phyloP scores from a whole-genome alignment of 2,797 vertebrate genomes.

The Anabacerthia variegaticeps region DNA sequence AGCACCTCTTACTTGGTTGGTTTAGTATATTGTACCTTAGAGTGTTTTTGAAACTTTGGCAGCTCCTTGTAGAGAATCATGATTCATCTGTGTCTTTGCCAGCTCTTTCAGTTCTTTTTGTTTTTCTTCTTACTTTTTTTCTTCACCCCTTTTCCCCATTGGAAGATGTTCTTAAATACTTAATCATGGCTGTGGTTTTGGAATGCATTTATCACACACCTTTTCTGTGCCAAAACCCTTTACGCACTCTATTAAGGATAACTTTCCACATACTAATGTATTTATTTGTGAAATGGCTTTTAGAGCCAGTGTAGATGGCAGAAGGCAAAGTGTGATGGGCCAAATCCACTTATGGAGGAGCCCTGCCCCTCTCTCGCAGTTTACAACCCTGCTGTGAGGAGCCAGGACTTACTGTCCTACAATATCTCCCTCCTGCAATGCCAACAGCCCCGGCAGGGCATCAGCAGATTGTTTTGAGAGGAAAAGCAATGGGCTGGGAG shows the following conservation, averaged over 20 bases:
- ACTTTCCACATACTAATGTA: slow-evolving; percentile 58
- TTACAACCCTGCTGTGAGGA: not conserved
- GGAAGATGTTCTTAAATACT: slow-evolving; percentile 72
- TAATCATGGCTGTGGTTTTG: slow-evolving; percentile 68
- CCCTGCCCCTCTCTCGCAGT: not conserved
- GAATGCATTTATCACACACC: slow-evolving; percentile 71
- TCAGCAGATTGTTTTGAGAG: rapidly evolving
- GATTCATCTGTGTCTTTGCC: slow-evolving; percentile 63
- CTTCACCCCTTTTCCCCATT: not conserved
- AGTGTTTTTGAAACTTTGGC: slow-evolving; percentile 69
- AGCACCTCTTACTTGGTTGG: slow-evolving; percentile 60
- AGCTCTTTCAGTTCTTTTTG: slow-evolving; percentile 40
- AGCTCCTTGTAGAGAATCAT: slow-evolving; percentile 48
- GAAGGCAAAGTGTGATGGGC: not conserved
- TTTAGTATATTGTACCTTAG: slow-evolving; percentile 71
- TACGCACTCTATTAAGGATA: slow-evolving; percentile 51
- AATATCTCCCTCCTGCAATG: not conserved
- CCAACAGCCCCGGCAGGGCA: rapidly evolving
- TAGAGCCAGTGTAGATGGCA: not conserved
- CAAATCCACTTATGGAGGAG: not conserved
- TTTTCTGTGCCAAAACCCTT: slow-evolving; percentile 72
- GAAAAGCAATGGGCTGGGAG: not conserved
- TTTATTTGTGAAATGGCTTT: slow-evolving; percentile 64
- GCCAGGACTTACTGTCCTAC: not conserved
- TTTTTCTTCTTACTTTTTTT: not conserved